These are phyloP conservation scores for Mugil cephalus DNA, from an alignment of 2,113 vertebrate genomes.

Conservation along the genomic window DNA sequence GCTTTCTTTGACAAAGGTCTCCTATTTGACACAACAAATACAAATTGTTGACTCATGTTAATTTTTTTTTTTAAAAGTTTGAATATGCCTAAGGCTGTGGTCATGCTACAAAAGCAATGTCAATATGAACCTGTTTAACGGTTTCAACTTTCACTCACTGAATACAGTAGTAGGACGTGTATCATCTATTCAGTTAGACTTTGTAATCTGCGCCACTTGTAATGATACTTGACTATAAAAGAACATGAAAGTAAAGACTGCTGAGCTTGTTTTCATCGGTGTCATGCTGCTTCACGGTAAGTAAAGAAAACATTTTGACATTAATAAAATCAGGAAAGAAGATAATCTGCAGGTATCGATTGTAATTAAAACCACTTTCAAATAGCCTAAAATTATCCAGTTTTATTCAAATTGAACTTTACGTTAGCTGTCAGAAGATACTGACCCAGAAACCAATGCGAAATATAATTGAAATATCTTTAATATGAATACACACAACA, in stretches of 20 bases:
- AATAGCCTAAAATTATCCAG: too few relatives aligned
- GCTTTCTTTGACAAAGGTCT: too few relatives aligned
- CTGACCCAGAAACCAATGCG: too few relatives aligned
- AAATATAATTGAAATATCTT: too few relatives aligned
- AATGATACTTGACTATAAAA: neutral
- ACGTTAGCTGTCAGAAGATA: too few relatives aligned
- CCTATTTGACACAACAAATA: too few relatives aligned
- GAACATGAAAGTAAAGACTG: slow-evolving; percentile 14
- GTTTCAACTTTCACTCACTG: neutral
- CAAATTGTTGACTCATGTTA: neutral
- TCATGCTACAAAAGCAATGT: neutral
- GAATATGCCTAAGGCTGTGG: neutral
- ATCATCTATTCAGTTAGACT: neutral
- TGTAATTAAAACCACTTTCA: too few relatives aligned
- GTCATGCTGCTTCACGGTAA: slow-evolving; percentile 55
- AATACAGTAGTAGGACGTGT: neutral
- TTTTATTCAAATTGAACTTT: too few relatives aligned
- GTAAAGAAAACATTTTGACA: neutral
- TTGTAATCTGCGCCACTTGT: neutral
- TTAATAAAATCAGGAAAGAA: neutral
- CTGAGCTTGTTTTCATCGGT: slow-evolving; percentile 19
- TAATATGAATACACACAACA: too few relatives aligned
- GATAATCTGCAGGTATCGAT: neutral
- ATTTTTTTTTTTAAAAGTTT: neutral
- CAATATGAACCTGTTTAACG: slow-evolving; percentile 30